These are phyloP conservation scores for Malacoraja senta DNA, from an alignment of 2,797 vertebrate genomes.

Conservation along the genomic window DNA sequence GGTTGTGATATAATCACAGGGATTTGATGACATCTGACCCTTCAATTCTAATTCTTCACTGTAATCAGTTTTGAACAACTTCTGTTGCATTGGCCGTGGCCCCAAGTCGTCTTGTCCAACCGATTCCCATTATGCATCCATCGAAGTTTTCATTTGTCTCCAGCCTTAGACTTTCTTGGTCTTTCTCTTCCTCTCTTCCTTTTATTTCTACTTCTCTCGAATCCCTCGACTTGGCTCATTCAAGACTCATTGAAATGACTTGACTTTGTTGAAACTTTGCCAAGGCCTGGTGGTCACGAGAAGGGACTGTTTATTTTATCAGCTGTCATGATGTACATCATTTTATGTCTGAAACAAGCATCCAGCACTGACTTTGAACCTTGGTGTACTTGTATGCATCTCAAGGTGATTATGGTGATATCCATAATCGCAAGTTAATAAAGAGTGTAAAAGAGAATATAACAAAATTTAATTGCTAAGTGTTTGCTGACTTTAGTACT, in stretches of 20 bases:
- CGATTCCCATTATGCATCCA: neutral
- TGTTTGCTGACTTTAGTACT: conserved; percentile 39
- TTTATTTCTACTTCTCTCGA: neutral
- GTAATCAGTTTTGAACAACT: neutral
- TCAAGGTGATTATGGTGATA: neutral
- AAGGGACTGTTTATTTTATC: neutral
- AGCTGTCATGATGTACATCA: neutral
- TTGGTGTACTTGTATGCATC: neutral
- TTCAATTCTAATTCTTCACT: conserved; percentile 3
- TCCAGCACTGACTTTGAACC: neutral
- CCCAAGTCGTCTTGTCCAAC: neutral
- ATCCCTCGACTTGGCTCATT: neutral
- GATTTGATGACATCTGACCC: conserved; percentile 18
- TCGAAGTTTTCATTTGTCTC: neutral
- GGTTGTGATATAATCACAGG: neutral
- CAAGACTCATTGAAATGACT: neutral
- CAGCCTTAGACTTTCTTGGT: neutral
- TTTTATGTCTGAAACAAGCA: neutral
- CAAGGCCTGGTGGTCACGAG: neutral
- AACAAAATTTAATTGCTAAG: neutral
- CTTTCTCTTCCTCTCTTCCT: neutral
- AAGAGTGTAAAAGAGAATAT: conserved; percentile 8
- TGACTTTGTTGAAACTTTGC: neutral
- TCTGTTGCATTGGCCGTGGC: neutral
- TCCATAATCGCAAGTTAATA: conserved; percentile 41